Evolutionary conservation across 2,888 invertebrate species (phyloP).

Genomic region (Catocala sponsa): DNA sequence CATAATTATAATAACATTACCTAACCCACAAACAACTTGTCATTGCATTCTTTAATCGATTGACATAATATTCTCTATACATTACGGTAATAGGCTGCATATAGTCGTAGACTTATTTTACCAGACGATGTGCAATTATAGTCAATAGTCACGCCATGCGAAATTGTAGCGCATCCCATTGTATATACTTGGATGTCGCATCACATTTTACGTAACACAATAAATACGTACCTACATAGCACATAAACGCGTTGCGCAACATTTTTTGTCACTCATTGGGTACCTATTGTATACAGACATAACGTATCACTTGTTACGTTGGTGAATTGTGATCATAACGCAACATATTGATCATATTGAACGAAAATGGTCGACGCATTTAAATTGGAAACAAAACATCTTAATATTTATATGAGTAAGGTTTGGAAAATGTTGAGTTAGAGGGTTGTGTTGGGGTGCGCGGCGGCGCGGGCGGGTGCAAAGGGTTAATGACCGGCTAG

Average conservation of each 20-base stretch:
- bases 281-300: constrained; percentile 21
- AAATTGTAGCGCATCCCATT: constrained; percentile 18
- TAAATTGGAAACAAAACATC: constrained; percentile 14
- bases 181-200: constrained; percentile 27
- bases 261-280: constrained; percentile 31
- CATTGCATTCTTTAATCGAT: too few species aligned
- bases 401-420: constrained; percentile 33
- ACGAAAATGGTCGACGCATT: not conserved
- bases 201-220: constrained; percentile 33
- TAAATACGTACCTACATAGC: constrained; percentile 20
- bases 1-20: too few species aligned
- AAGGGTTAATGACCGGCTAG: constrained; percentile 69
- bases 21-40: too few species aligned
- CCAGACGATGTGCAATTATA: constrained; percentile 11
- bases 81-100: too few species aligned
- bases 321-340: constrained; percentile 2
- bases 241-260: constrained; percentile 30
- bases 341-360: too few species aligned
- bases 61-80: too few species aligned
- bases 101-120: too few species aligned
- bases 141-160: constrained; percentile 4
- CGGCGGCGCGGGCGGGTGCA: constrained; percentile 51
- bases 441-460: constrained; percentile 60
- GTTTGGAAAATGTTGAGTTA: constrained; percentile 28
- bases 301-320: constrained; percentile 15